Percentiles rank a stretch among this genome's conserved stretches.
These are phyloP conservation scores for Stegana nigrithorax DNA, from an alignment of 2,888 invertebrate species.

Conservation along the genomic window DNA sequence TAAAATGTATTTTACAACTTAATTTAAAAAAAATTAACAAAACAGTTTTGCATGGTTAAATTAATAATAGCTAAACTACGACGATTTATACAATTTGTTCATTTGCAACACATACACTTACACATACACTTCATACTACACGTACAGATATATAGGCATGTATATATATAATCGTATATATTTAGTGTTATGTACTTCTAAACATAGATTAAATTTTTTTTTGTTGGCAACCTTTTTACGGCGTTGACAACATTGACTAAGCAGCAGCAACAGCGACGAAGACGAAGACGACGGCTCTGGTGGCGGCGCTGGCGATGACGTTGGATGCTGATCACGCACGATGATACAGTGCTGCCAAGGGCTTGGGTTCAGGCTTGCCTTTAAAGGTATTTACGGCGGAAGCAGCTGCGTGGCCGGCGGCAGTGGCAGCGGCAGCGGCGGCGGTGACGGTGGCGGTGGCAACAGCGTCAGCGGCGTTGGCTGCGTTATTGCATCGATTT, in stretches of 20 bases:
- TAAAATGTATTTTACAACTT: conserved; percentile 10
- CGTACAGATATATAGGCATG: conserved; percentile 31
- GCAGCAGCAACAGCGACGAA: conserved; percentile 31
- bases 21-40: conserved; percentile 27
- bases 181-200: conserved; percentile 11
- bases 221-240: conserved; percentile 28
- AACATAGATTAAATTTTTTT: background rate
- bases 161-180: background rate
- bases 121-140: conserved; percentile 27
- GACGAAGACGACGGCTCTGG: conserved; percentile 24
- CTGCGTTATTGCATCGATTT: conserved; percentile 23
- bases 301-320: conserved; percentile 11
- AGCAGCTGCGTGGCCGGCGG: background rate
- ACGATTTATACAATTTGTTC: conserved; percentile 34
- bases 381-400: background rate
- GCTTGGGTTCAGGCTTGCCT: no score
- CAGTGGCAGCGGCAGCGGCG: conserved; percentile 11
- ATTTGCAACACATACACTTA: conserved; percentile 21
- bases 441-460: conserved; percentile 38
- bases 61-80: conserved; percentile 20
- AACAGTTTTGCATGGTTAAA: conserved; percentile 25
- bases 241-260: conserved; percentile 39
- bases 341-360: no score
- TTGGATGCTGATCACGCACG: background rate
- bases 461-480: conserved; percentile 21